Percentiles rank a stretch among this genome's conserved stretches.
Evolutionary conservation across 2,797 vertebrate genomes (phyloP).

Genomic region (Eurystomus glaucurus): DNA sequence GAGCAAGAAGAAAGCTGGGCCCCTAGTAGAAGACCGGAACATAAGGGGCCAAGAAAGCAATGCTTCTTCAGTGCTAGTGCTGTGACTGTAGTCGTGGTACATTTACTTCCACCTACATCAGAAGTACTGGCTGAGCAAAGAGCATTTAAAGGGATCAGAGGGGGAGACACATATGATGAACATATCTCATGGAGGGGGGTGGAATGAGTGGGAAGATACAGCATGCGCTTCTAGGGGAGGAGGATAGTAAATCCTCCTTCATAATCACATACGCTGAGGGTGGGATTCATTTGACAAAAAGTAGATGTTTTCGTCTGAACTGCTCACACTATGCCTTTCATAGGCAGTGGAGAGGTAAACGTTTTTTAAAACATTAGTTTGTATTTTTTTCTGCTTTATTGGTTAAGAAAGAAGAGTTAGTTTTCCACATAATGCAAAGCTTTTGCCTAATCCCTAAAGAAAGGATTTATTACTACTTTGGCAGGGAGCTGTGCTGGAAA

Average conservation of each 20-base stretch:
- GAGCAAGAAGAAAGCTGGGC: background rate
- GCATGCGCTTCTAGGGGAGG: background rate
- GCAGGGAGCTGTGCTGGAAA: constrained; percentile 51
- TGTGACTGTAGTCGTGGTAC: background rate
- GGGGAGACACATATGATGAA: constrained; percentile 16
- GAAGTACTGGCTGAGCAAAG: background rate
- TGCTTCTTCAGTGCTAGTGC: background rate
- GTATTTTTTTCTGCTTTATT: constrained; percentile 8
- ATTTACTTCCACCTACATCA: constrained; percentile 19
- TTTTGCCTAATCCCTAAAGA: constrained; percentile 46
- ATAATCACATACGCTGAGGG: background rate
- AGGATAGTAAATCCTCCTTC: constrained; percentile 48
- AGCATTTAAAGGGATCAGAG: background rate
- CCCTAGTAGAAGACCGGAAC: background rate
- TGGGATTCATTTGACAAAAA: constrained; percentile 52
- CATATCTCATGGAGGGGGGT: background rate
- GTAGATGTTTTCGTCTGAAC: background rate
- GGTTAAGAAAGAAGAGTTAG: constrained; percentile 45
- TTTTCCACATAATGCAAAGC: constrained; percentile 55
- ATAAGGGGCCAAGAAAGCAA: background rate
- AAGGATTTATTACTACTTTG: constrained; percentile 66
- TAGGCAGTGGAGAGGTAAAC: background rate
- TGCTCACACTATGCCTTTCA: background rate
- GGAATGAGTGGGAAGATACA: constrained; percentile 59
- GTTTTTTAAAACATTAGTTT: background rate